Conservation (phyloP, 2,113 vertebrate genomes). For the Oenanthe melanoleuca region DNA sequence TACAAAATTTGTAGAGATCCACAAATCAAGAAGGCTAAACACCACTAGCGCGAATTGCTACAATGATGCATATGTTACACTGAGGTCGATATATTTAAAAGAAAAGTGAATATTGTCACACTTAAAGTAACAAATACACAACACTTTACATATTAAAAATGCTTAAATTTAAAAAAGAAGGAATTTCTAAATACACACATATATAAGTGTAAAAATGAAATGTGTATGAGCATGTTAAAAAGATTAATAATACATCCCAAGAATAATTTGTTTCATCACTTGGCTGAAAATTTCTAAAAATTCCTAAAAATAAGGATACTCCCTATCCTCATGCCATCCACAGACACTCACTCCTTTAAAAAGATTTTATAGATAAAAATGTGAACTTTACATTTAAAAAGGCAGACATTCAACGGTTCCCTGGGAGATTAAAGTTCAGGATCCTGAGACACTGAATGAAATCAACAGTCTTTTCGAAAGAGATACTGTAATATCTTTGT, state of each 20-base stretch:
- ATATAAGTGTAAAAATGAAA: neutral
- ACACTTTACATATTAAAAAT: neutral
- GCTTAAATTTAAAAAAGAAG: neutral
- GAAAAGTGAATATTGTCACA: neutral
- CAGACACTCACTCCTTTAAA: neutral
- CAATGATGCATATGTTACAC: neutral
- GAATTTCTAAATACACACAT: neutral
- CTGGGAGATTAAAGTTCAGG: constrained; percentile 4
- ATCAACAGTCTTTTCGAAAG: constrained; percentile 3
- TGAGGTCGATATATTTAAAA: neutral
- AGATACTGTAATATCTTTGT: constrained; percentile 8
- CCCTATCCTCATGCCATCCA: neutral
- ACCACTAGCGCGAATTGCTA: neutral
- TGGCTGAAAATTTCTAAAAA: neutral
- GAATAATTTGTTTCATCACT: neutral
- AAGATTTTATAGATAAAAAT: neutral
- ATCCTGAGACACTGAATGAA: neutral
- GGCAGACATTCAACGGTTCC: neutral
- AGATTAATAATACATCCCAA: neutral
- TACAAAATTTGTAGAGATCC: neutral
- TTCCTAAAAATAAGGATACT: neutral
- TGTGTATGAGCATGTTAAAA: neutral
- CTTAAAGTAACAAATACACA: neutral
- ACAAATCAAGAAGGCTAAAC: neutral
- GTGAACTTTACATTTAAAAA: constrained; percentile 1